phyloP scores from a whole-genome alignment of 1,140 invertebrate species.

The Bombus cullumanus region DNA sequence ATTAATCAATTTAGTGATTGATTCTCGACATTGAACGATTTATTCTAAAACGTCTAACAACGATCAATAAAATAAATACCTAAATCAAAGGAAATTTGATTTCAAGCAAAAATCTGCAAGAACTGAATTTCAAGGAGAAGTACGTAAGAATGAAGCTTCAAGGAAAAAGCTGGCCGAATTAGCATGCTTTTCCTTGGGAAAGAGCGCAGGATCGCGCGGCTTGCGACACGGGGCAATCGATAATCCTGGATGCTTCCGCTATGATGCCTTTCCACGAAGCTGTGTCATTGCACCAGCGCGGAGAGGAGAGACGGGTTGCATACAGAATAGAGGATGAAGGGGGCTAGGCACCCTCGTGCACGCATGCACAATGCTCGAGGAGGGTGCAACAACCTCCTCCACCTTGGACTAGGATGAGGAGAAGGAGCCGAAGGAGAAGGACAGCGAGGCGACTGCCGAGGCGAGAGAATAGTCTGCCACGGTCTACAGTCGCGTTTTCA shows the following conservation, averaged over 20 bases:
- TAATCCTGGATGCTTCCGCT: constrained; percentile 42
- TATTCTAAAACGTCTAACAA: no score
- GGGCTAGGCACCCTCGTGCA: constrained; percentile 58
- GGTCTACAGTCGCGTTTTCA: constrained; percentile 46
- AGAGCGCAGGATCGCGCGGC: constrained; percentile 5
- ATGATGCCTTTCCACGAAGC: constrained; percentile 40
- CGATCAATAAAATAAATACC: no score
- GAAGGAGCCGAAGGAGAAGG: constrained; percentile 42
- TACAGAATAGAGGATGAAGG: constrained; percentile 52
- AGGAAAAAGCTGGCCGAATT: no score
- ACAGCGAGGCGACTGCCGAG: constrained; percentile 11
- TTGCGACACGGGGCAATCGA: constrained; percentile 26
- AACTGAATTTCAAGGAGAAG: no score
- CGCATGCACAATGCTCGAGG: constrained; percentile 57
- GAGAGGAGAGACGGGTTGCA: constrained; percentile 46
- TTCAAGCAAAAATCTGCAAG: no score
- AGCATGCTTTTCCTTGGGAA: not conserved
- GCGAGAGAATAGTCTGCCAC: constrained; percentile 29
- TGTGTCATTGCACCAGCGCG: constrained; percentile 34
- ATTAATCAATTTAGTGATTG: no score
- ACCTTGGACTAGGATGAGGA: constrained; percentile 52
- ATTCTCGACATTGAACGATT: no score
- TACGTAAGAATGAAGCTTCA: no score
- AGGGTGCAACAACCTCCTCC: constrained; percentile 65
- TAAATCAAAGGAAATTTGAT: no score